phyloP scores from a whole-genome alignment of 2,888 invertebrate species.

The Axea sp. region DNA sequence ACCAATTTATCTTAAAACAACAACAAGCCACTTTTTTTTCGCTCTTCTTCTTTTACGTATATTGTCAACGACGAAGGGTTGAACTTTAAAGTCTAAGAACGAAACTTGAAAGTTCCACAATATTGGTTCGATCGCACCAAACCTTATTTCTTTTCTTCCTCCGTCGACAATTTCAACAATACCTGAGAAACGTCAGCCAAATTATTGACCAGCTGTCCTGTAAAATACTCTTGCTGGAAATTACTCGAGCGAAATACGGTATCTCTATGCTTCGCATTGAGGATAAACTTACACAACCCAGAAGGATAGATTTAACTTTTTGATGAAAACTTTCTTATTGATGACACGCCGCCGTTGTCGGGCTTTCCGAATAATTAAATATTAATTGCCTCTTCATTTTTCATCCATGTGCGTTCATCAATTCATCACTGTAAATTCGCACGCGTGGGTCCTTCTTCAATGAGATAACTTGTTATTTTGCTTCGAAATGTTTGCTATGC shows the following conservation, averaged over 20 bases:
- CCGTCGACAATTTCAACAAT: conserved; percentile 45
- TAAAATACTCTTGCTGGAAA: conserved; percentile 50
- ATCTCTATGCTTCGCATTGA: conserved; percentile 45
- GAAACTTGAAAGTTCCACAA: conserved; percentile 35
- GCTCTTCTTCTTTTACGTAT: conserved; percentile 15
- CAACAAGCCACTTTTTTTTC: conserved; percentile 14
- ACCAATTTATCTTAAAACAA: conserved; percentile 29
- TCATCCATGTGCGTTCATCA: too few relatives aligned
- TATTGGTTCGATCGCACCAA: conserved; percentile 45
- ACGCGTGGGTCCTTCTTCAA: too few relatives aligned
- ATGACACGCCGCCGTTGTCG: conserved; percentile 6
- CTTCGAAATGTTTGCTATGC: too few relatives aligned
- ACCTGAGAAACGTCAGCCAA: conserved; percentile 54
- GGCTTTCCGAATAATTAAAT: too few relatives aligned
- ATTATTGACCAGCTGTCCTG: conserved; percentile 58
- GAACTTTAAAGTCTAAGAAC: conserved; percentile 42
- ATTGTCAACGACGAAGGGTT: conserved; percentile 7
- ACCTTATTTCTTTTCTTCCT: conserved; percentile 6
- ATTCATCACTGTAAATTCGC: too few relatives aligned
- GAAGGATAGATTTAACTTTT: conserved; percentile 41
- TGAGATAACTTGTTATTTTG: too few relatives aligned
- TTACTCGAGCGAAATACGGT: conserved; percentile 48
- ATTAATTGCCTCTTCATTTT: too few relatives aligned
- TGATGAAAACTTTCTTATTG: conserved; percentile 15
- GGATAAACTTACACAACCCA: conserved; percentile 29